phyloP scores from a whole-genome alignment of 1,140 invertebrate genomes.

The Ooceraea biroi region DNA sequence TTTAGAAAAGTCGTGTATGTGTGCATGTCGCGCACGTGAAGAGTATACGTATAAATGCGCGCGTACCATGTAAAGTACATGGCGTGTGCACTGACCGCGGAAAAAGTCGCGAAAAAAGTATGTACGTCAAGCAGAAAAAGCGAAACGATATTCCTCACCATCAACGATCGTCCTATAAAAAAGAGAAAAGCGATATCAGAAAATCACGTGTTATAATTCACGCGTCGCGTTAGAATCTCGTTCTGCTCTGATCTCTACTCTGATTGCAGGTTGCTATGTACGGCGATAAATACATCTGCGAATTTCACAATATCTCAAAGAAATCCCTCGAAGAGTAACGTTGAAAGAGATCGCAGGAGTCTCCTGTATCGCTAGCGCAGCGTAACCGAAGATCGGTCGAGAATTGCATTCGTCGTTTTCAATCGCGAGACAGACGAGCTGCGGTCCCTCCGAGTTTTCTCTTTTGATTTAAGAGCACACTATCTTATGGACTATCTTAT shows the following conservation, averaged over 20 bases:
- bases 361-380: background rate
- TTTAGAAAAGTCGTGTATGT: background rate
- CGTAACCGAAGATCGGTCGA: conserved; percentile 21
- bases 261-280: conserved; percentile 10
- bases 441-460: conserved; percentile 43
- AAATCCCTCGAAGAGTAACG: background rate
- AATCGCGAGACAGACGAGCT: conserved; percentile 11
- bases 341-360: background rate
- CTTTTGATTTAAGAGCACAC: conserved; percentile 68
- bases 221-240: background rate
- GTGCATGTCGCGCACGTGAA: too few species aligned
- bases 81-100: background rate
- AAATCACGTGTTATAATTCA: background rate
- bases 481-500: conserved; percentile 55
- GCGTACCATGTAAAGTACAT: background rate
- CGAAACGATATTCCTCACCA: background rate
- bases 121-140: background rate
- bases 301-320: background rate
- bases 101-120: background rate
- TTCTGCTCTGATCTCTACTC: conserved; percentile 7
- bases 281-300: background rate
- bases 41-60: too few species aligned
- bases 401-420: conserved; percentile 6
- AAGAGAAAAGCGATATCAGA: background rate
- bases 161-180: too few species aligned